Base-by-base conservation (phyloP, 2,113 vertebrate genomes). In the Tychaedon coryphoeus region DNA sequence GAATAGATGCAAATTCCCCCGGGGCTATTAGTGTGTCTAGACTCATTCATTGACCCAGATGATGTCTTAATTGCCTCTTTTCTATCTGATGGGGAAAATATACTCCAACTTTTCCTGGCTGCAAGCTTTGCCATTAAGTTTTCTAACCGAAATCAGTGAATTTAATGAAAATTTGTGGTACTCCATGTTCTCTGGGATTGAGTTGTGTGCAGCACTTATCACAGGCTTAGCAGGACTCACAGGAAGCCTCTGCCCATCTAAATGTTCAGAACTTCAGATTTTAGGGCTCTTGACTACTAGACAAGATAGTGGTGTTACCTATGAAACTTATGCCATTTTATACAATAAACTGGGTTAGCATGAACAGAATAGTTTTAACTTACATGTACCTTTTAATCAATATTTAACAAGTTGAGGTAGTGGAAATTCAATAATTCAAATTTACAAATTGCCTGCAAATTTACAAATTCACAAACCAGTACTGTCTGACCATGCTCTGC, bases 41-140 rank as follows among this genome's bases (percentile, higher is more conserved):
- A 96, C 94, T 95, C 94, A 75, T 89, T 92, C 96, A 91, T 47
- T 97, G 94, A 94, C 94, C 94, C 95, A 91, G 50, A 94, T 78
- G 90, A 94, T 85, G 77, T 47, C 90, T 95, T 95, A 95, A 94
- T 95, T 97, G 91, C 74, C 66, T 91, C 86, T 88, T 67, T 53
- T 71, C 80, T 47, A 72, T 81, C 77, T 84, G 89, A 85, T 71
- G 36, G 80, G 84, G 38, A 87, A 95, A 92, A 97, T 36, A 92
- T 3, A 69, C 34, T 86, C 84, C 4, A 71, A 82, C 69, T 74
- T 94, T 22, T 50, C 67, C 60, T 71, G 78, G 33, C 26, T 95
- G 67, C 69, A 80, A 62, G 69, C 42, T 88, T 51, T 65, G 47
- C 38, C 64, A 62, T 88, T 50, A 88, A 36, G 29, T 90, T 93